phyloP scores from a whole-genome alignment of 2,888 invertebrate species.

The Philereme transversata region DNA sequence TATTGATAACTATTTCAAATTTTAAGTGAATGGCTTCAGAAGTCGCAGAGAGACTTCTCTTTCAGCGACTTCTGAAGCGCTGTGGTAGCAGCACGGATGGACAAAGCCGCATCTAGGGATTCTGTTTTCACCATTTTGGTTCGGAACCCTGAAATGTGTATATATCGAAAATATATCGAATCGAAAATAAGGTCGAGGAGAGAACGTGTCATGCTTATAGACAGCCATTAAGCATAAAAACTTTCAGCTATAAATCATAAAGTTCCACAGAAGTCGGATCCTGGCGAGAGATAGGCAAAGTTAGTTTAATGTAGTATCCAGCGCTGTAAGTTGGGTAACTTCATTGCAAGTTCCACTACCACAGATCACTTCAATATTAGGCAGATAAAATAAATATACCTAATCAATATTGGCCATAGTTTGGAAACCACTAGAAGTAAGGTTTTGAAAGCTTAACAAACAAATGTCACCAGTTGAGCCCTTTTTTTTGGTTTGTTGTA shows the following conservation, averaged over 20 bases:
- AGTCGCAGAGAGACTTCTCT: too few species aligned
- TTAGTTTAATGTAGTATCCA: slow-evolving; percentile 56
- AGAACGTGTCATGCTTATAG: slow-evolving; percentile 30
- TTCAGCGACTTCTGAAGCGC: too few species aligned
- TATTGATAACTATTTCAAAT: too few species aligned
- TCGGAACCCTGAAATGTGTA: too few species aligned
- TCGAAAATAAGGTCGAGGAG: slow-evolving; percentile 39
- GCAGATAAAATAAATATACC: too few species aligned
- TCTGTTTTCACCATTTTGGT: too few species aligned
- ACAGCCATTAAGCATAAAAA: slow-evolving; percentile 48
- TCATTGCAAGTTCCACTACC: slow-evolving; percentile 43
- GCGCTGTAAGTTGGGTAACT: slow-evolving; percentile 52
- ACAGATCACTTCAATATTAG: too few species aligned
- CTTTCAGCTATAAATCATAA: slow-evolving; percentile 59
- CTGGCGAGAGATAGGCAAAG: slow-evolving; percentile 54
- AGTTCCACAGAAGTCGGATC: slow-evolving; percentile 49
- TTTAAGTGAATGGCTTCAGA: too few species aligned
- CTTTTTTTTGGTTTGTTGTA: slow-evolving; percentile 4
- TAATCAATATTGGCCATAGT: slow-evolving; percentile 5
- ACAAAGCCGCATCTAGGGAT: too few species aligned
- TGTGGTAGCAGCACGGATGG: too few species aligned
- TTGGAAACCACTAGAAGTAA: slow-evolving; percentile 16
- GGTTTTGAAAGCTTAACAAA: slow-evolving; percentile 28
- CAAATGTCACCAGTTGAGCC: slow-evolving; percentile 21
- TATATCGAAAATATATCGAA: slow-evolving; percentile 24